These are phyloP conservation scores for Cydia fagiglandana DNA, from an alignment of 1,140 invertebrate species.

Conservation along the genomic window DNA sequence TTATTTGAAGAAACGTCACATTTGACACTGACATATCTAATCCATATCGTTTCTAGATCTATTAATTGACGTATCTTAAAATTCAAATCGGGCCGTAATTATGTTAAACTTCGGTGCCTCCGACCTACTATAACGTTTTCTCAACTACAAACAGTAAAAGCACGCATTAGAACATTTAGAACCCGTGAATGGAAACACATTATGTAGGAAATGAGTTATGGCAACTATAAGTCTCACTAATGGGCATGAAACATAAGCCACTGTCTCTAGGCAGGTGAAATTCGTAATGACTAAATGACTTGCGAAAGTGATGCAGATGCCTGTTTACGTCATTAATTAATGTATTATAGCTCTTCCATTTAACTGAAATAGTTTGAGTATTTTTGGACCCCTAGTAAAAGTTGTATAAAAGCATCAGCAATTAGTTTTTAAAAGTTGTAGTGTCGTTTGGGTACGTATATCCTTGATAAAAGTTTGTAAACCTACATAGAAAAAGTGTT, in stretches of 20 bases:
- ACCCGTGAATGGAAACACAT: slow-evolving; percentile 48
- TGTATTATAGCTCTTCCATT: background rate
- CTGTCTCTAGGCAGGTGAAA: slow-evolving; percentile 21
- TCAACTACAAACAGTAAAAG: background rate
- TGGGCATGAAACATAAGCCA: slow-evolving; percentile 34
- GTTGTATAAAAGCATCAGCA: too few species aligned
- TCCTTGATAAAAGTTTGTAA: too few species aligned
- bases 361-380: too few species aligned
- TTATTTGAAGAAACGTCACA: too few species aligned
- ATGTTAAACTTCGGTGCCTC: background rate
- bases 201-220: slow-evolving; percentile 50
- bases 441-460: too few species aligned
- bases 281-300: slow-evolving; percentile 20
- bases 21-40: too few species aligned
- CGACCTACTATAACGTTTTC: slow-evolving; percentile 23
- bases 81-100: too few species aligned
- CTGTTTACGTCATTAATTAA: slow-evolving; percentile 9
- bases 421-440: too few species aligned
- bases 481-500: too few species aligned
- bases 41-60: too few species aligned
- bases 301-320: background rate
- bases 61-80: too few species aligned
- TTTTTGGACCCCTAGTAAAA: too few species aligned
- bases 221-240: slow-evolving; percentile 47
- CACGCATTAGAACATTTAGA: slow-evolving; percentile 37